Conservation (phyloP, 2,888 invertebrate genomes). For the Merodon equestris region DNA sequence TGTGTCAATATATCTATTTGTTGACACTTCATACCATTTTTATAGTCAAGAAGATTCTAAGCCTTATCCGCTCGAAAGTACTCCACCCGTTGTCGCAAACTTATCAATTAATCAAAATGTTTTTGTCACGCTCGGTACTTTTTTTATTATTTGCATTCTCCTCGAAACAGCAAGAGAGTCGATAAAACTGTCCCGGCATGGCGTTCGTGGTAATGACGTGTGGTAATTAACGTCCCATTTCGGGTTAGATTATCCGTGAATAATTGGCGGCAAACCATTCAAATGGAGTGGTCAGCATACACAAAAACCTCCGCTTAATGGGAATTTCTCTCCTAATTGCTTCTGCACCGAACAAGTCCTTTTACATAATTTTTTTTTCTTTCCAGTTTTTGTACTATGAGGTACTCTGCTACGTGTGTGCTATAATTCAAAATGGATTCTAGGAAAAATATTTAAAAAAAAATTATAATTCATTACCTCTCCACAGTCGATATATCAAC, state of each 20-base stretch:
- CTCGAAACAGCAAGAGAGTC: too few relatives aligned
- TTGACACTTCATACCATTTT: too few relatives aligned
- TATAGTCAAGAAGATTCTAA: too few relatives aligned
- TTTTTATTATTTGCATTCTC: not conserved
- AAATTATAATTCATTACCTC: not conserved
- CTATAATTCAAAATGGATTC: too few relatives aligned
- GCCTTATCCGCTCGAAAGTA: too few relatives aligned
- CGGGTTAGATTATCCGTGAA: constrained; percentile 78
- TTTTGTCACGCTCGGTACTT: not conserved
- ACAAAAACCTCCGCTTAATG: constrained; percentile 53
- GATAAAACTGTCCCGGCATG: constrained; percentile 37
- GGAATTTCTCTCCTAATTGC: constrained; percentile 62
- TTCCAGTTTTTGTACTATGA: too few relatives aligned
- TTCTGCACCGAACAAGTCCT: constrained; percentile 34
- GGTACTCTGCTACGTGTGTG: too few relatives aligned
- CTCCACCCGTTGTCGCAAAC: too few relatives aligned
- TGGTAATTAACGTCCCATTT: constrained; percentile 79
- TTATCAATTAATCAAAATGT: too few relatives aligned
- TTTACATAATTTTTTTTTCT: not conserved
- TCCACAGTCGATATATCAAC: constrained; percentile 25
- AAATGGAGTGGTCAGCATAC: constrained; percentile 51
- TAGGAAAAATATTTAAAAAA: not conserved
- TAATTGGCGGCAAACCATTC: constrained; percentile 73
- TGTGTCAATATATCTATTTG: too few relatives aligned
- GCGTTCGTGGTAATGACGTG: constrained; percentile 72